phyloP scores from a whole-genome alignment of 2,797 vertebrate genomes.

The Hylomyscus alleni region DNA sequence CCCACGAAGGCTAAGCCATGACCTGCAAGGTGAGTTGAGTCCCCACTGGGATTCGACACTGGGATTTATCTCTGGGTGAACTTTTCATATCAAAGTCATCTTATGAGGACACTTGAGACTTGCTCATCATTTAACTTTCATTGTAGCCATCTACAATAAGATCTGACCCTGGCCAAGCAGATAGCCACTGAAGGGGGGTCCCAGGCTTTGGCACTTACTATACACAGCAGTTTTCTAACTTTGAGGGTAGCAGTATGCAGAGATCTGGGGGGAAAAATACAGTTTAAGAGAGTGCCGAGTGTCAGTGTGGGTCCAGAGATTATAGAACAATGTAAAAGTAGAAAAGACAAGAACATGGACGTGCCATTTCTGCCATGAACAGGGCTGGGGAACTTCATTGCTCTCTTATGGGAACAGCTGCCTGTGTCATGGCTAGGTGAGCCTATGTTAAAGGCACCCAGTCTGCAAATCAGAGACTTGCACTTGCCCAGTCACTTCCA shows the following conservation, averaged over 20 bases:
- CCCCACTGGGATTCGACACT: not conserved
- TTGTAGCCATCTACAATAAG: not conserved
- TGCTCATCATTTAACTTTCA: constrained; percentile 37
- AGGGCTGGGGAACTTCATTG: not conserved
- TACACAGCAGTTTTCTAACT: not conserved
- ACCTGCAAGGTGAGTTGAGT: not conserved
- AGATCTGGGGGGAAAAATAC: not conserved
- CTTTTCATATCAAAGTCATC: constrained; percentile 29
- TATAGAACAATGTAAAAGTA: not conserved
- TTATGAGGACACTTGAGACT: constrained; percentile 20
- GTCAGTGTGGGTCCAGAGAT: not conserved
- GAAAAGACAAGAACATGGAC: not conserved
- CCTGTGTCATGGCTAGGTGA: not conserved
- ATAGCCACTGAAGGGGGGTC: not conserved
- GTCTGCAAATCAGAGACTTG: too few relatives aligned
- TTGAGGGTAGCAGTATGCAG: not conserved
- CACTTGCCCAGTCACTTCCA: too few relatives aligned
- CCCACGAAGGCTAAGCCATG: not conserved
- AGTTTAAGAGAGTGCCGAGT: not conserved
- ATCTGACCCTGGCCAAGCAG: not conserved
- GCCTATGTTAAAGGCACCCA: not conserved
- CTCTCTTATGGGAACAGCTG: not conserved
- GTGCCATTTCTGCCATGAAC: not conserved
- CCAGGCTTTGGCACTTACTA: not conserved
- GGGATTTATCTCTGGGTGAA: not conserved